Evolutionary conservation across 2,113 vertebrate species (phyloP), one percentile per base, ranked within the genome.

Genomic region (Orthonyx spaldingii): DNA sequence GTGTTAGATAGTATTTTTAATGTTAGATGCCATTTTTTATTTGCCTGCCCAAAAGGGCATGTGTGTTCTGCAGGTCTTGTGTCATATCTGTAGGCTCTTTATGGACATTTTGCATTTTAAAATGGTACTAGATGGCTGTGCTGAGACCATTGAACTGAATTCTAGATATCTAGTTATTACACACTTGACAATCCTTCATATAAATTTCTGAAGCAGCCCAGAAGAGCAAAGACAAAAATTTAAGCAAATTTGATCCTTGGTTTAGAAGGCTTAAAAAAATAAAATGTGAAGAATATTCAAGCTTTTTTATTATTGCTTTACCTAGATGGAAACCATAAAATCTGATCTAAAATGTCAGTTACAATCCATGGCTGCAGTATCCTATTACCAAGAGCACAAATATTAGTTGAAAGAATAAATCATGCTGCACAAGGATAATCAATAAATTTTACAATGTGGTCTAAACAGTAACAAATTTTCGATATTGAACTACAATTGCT

Each of bases 361-460:
- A 79, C 17, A 94, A 79, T 84, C 86, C 78, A 85, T 33, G 50
- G 71, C 20, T 64, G 39, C 46, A 75, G 47, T 52, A 85, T 44
- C 26, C 39, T 92, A 56, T 81, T 82, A 91, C 30, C 53, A 49
- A 88, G 15, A 70, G 72, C 52, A 71, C 22, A 96, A 91, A 94
- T 49, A 94, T 10, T 91, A 89, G 9, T 59, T 68, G 70, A 87
- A 97, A 93, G 13, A 94, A 85, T 72, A 96, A 96, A 93, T 77
- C 72, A 66, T 56, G 64, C 39, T 53, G 61, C 44, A 70, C 22
- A 61, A 41, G 11, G 77, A 81, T 84, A 96, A 96, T 79, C 82
- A 95, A 82, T 76, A 71, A 35, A 85, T 89, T 89, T 90, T 86
- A 93, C 33, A 95, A 69, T n/a, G 22, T 64, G 33, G 19, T 69